These are phyloP conservation scores for Agriotes lineatus DNA, from an alignment of 2,888 invertebrate genomes.

Conservation along the genomic window DNA sequence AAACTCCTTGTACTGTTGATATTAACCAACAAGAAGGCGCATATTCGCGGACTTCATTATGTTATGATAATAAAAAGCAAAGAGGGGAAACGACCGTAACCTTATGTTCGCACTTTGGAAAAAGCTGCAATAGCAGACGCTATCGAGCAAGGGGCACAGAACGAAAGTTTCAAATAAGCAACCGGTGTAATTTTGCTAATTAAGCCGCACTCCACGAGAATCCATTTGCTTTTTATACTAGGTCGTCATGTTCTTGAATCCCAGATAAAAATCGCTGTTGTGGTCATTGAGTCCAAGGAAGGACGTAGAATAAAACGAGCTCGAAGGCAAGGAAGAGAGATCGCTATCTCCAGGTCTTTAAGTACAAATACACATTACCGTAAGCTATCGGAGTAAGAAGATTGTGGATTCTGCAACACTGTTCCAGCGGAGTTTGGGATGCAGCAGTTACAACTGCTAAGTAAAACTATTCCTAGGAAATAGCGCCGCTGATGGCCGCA, in stretches of 20 bases:
- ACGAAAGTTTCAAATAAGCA: constrained; percentile 22
- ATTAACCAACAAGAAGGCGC: too few species aligned
- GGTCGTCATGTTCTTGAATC: constrained; percentile 28
- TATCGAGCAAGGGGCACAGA: background rate
- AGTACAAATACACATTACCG: constrained; percentile 36
- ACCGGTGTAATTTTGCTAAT: constrained; percentile 30
- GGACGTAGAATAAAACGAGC: constrained; percentile 26
- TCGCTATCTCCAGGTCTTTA: constrained; percentile 33
- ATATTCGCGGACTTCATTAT: too few species aligned
- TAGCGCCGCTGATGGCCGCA: background rate
- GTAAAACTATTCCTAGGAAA: constrained; percentile 8
- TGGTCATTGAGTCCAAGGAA: constrained; percentile 26
- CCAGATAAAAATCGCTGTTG: constrained; percentile 33
- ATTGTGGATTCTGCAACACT: constrained; percentile 23
- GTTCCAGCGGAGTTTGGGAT: background rate
- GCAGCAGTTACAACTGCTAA: constrained; percentile 1
- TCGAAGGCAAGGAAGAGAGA: constrained; percentile 24
- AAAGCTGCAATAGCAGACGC: background rate
- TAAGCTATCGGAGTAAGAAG: constrained; percentile 29
- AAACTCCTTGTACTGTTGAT: too few species aligned
- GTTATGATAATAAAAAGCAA: too few species aligned
- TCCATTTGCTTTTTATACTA: constrained; percentile 29
- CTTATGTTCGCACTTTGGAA: background rate
- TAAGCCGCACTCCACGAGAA: constrained; percentile 22
- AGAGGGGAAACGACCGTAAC: background rate